Conservation (phyloP, 2,113 vertebrate species). For the Sinocyclocheilus rhinocerous region DNA sequence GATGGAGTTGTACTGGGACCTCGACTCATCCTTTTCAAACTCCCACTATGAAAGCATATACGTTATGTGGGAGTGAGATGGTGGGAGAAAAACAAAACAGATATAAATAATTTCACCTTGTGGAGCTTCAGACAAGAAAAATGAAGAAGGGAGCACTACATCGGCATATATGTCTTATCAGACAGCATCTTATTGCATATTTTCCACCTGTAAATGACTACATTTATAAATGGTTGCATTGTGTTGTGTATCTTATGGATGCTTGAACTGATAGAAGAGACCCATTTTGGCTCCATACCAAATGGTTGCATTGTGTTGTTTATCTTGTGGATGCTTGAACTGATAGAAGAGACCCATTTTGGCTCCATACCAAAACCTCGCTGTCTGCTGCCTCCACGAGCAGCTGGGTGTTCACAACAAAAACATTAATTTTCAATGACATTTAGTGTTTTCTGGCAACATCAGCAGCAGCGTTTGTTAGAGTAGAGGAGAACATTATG, state of each 20-base stretch:
- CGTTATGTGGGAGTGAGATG: conserved; percentile 39
- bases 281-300: not conserved
- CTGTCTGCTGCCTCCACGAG: not conserved
- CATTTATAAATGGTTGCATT: conserved; percentile 62
- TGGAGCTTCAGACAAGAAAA: conserved; percentile 49
- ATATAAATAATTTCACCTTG: conserved; percentile 58
- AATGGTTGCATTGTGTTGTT: conserved; percentile 54
- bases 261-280: too few relatives aligned
- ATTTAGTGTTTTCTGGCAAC: too few relatives aligned
- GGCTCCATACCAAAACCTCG: not conserved
- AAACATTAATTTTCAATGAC: not conserved
- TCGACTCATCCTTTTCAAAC: conserved; percentile 45
- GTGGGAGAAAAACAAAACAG: conserved; percentile 54
- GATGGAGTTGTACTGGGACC: conserved; percentile 32
- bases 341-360: not conserved
- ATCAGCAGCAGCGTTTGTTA: too few relatives aligned
- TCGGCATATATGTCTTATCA: conserved; percentile 62
- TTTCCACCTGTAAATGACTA: conserved; percentile 57
- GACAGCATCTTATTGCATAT: conserved; percentile 66
- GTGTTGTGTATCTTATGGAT: conserved; percentile 56
- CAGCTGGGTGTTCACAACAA: not conserved
- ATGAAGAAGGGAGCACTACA: conserved; percentile 50
- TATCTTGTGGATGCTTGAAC: conserved; percentile 44
- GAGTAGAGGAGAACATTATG: too few relatives aligned
- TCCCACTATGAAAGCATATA: conserved; percentile 30